phyloP scores from a whole-genome alignment of 2,113 vertebrate species.

The Protobothrops flavoviridis region DNA sequence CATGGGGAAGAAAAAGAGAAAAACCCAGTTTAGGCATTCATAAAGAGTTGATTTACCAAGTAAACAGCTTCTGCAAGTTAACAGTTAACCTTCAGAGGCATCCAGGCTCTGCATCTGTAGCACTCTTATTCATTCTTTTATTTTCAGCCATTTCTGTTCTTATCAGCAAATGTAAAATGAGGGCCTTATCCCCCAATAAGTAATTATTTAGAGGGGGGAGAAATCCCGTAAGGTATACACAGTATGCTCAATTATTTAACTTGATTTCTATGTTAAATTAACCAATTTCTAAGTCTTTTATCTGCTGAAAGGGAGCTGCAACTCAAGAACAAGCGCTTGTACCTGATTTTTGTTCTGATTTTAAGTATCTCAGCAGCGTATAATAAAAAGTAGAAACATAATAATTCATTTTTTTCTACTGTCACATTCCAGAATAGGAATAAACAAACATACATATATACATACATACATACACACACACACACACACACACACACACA shows the following conservation, averaged over 20 bases:
- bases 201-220: not conserved
- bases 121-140: not conserved
- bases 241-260: not conserved
- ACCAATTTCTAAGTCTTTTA: not conserved
- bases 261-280: not conserved
- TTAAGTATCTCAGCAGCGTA: not conserved
- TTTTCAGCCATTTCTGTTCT: not conserved
- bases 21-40: not conserved
- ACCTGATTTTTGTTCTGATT: not conserved
- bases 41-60: not conserved
- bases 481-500: too few relatives aligned
- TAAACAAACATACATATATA: too few relatives aligned
- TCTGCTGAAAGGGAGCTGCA: not conserved
- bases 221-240: not conserved
- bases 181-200: not conserved
- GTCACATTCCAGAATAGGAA: too few relatives aligned
- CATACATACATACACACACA: too few relatives aligned
- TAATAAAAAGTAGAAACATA: not conserved
- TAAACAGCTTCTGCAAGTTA: not conserved
- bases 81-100: not conserved
- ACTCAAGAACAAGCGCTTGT: not conserved
- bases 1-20: not conserved
- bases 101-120: not conserved
- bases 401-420: not conserved
- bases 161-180: not conserved